A percentile compares a stretch with the other conserved stretches of the same genome.
These are phyloP conservation scores for Syngnathoides biaculeatus DNA, from an alignment of 2,113 vertebrate species.

Conservation along the genomic window DNA sequence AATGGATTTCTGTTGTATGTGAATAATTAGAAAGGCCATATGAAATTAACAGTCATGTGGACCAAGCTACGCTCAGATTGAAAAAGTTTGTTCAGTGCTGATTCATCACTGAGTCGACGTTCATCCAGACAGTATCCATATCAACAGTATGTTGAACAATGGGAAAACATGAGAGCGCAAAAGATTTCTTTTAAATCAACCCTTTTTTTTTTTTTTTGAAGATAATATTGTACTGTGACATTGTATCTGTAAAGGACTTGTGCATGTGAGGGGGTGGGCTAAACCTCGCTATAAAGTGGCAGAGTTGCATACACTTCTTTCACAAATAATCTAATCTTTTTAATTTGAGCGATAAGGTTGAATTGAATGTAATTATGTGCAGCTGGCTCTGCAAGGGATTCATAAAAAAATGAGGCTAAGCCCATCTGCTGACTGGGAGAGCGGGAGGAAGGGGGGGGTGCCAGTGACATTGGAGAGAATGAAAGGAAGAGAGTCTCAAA, in stretches of 20 bases:
- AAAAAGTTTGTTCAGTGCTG: constrained; percentile 26
- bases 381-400: constrained; percentile 73
- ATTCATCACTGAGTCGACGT: constrained; percentile 37
- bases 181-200: constrained; percentile 37
- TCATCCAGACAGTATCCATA: constrained; percentile 22
- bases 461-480: constrained; percentile 45
- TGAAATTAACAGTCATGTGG: constrained; percentile 29
- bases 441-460: constrained; percentile 43
- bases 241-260: constrained; percentile 26
- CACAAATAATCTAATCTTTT: constrained; percentile 79
- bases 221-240: constrained; percentile 41
- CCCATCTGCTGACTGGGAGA: constrained; percentile 82
- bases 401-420: constrained; percentile 73
- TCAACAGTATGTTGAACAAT: constrained; percentile 6
- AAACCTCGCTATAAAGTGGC: constrained; percentile 46
- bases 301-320: constrained; percentile 68
- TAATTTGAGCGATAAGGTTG: constrained; percentile 75
- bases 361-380: constrained; percentile 75
- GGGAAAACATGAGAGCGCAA: constrained; percentile 25
- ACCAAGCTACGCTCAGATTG: constrained; percentile 31
- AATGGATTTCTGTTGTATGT: constrained; percentile 44
- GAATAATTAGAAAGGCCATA: constrained; percentile 34
- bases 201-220: constrained; percentile 40
- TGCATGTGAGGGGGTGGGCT: constrained; percentile 19
- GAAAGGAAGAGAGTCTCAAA: constrained; percentile 83